phyloP scores from a whole-genome alignment of 1,140 invertebrate genomes.

The Drosophila ercepeae region DNA sequence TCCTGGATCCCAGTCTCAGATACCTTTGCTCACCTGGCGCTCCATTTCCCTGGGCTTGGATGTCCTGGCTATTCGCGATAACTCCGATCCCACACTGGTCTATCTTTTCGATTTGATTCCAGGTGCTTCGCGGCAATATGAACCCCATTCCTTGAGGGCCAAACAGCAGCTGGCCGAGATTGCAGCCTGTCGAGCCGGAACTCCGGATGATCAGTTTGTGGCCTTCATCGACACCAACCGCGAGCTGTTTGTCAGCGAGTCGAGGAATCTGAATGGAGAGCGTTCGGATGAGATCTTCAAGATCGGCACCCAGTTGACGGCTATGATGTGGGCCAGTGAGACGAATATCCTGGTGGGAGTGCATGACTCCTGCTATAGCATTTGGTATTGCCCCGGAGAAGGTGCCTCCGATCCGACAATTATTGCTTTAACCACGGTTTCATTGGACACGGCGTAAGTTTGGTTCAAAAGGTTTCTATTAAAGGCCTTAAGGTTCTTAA shows the following conservation, averaged over 20 bases:
- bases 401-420: conserved; percentile 91
- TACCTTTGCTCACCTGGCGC: conserved; percentile 85
- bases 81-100: conserved; percentile 90
- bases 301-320: conserved; percentile 91
- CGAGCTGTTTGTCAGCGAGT: conserved; percentile 90
- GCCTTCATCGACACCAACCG: conserved; percentile 93
- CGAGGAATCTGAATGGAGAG: conserved; percentile 84
- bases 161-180: conserved; percentile 88
- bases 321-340: conserved; percentile 92
- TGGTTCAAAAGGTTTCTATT: not conserved
- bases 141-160: conserved; percentile 85
- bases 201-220: conserved; percentile 87
- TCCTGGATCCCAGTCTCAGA: conserved; percentile 85
- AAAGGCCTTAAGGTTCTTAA: not conserved
- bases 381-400: conserved; percentile 94
- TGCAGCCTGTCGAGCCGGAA: conserved; percentile 90
- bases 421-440: conserved; percentile 84
- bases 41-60: conserved; percentile 91
- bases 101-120: conserved; percentile 92
- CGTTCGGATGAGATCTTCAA: conserved; percentile 85
- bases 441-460: conserved; percentile 86
- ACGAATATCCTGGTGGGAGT: conserved; percentile 93
- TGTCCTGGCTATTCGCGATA: conserved; percentile 91
- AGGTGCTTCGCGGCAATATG: conserved; percentile 89
- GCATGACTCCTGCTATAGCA: conserved; percentile 90